Evolutionary conservation across 1,140 invertebrate genomes (phyloP).

Genomic region (Thalassaphorura encarpata): DNA sequence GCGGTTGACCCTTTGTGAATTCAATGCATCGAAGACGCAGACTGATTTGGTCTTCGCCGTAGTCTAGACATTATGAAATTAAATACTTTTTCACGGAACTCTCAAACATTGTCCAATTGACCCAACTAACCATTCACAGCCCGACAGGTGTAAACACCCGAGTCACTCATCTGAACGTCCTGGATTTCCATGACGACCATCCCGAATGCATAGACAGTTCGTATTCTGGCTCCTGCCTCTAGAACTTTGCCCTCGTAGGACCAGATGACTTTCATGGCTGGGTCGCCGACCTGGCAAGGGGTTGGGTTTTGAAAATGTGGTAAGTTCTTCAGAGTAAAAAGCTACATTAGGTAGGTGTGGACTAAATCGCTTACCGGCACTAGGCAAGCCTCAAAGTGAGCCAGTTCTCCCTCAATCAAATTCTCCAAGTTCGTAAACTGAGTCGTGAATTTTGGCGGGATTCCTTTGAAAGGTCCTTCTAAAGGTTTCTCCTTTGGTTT

Average conservation of each 20-base stretch:
- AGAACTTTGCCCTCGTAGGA: slow-evolving; percentile 85
- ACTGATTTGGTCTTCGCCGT: slow-evolving; percentile 75
- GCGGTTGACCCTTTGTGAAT: slow-evolving; percentile 63
- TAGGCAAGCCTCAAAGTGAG: slow-evolving; percentile 86
- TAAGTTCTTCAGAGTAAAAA: too few relatives aligned
- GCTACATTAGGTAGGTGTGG: too few relatives aligned
- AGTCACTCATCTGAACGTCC: slow-evolving; percentile 77
- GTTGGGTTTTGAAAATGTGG: too few relatives aligned
- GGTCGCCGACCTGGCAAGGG: too few relatives aligned
- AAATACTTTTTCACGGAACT: too few relatives aligned
- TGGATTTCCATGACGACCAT: slow-evolving; percentile 90
- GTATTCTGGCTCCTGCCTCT: slow-evolving; percentile 68
- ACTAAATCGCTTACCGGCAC: slow-evolving; percentile 87
- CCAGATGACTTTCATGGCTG: slow-evolving; percentile 96
- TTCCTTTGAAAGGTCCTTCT: slow-evolving; percentile 52
- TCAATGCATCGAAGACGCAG: slow-evolving; percentile 73
- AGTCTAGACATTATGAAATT: too few relatives aligned
- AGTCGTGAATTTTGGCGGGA: slow-evolving; percentile 76
- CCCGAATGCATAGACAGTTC: slow-evolving; percentile 87
- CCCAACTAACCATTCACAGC: background rate
- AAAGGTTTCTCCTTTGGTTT: slow-evolving; percentile 50
- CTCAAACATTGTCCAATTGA: background rate
- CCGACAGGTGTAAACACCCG: slow-evolving; percentile 70
- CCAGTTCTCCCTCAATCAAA: slow-evolving; percentile 77
- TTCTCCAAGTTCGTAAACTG: slow-evolving; percentile 65